Percentiles rank a stretch among this genome's conserved stretches.
Conservation (phyloP, 2,113 vertebrate genomes). For the Todiramphus chloris region DNA sequence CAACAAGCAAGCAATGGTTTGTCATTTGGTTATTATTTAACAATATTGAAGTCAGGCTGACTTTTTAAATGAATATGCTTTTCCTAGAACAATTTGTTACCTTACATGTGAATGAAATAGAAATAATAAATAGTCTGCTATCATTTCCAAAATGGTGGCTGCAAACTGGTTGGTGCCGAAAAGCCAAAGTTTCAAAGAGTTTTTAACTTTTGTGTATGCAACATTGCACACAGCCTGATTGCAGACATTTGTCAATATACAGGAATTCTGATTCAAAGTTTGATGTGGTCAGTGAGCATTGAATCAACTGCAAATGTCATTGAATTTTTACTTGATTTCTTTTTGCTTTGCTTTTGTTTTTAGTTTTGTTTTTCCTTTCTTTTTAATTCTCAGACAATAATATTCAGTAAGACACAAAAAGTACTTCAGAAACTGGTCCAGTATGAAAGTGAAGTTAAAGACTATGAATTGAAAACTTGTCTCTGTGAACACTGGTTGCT, state of each 20-base stretch:
- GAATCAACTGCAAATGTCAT: background rate
- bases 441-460: background rate
- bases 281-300: background rate
- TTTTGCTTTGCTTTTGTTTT: background rate
- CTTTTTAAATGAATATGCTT: background rate
- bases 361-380: background rate
- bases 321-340: background rate
- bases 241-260: background rate
- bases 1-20: background rate
- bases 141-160: background rate
- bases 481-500: background rate
- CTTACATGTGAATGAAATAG: background rate
- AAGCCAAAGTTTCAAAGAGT: background rate
- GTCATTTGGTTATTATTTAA: background rate
- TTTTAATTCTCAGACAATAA: background rate
- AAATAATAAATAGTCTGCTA: background rate
- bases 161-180: background rate
- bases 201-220: background rate
- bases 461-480: background rate
- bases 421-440: background rate
- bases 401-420: background rate
- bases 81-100: background rate
- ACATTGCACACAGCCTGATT: background rate
- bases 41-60: background rate
- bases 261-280: background rate